Evolutionary conservation across 2,113 vertebrate species (phyloP), one percentile per base, ranked within the genome.

Genomic region (Saccopteryx leptura): DNA sequence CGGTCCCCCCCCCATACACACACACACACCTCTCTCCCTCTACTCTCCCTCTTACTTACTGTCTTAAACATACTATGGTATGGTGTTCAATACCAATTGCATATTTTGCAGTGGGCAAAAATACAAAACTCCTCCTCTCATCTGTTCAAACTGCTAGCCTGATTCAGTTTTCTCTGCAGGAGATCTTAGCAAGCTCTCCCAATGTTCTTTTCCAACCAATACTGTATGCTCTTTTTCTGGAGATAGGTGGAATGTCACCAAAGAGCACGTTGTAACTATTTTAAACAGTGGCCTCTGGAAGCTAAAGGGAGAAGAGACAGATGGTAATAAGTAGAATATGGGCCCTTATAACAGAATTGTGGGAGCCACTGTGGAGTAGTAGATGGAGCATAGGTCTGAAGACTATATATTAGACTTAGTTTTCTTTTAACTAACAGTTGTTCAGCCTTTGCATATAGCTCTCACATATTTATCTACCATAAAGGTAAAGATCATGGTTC

Each of bases 201-300:
- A 91, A 33, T 88, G 28, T 94, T 93, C 31, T 31, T 86, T 95
- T 93, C 78, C 74, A 94, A 85, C 50, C 31, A 92, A 28, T 85
- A 69, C 68, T 21, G n/a, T 69, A 56, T 85, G 65, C 54, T 84
- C 13, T 89, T 91, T 96, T 63, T 92, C 50, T 74, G 23, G 56
- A 86, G 14, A 93, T 17, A 68, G 69, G 21, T 81, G 14, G 52
- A 80, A 39, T 50, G 79, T 90, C 39, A 94, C 66, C 26, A 72
- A 88, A 88, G 3, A 68, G 78, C 79, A 81, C 68, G 80, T 91
- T 92, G 18, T 75, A 94, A 66, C 21, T 79, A 19, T 88, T 90
- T 52, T 74, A 95, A 90, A 89, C 84, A 8, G 31, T 24, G 6
- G 12, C 4, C 56, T 92, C 84, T 97, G 60, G 90, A 86, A 83